Conservation (phyloP, 1,140 invertebrate genomes). For the Drosophila simulans region DNA sequence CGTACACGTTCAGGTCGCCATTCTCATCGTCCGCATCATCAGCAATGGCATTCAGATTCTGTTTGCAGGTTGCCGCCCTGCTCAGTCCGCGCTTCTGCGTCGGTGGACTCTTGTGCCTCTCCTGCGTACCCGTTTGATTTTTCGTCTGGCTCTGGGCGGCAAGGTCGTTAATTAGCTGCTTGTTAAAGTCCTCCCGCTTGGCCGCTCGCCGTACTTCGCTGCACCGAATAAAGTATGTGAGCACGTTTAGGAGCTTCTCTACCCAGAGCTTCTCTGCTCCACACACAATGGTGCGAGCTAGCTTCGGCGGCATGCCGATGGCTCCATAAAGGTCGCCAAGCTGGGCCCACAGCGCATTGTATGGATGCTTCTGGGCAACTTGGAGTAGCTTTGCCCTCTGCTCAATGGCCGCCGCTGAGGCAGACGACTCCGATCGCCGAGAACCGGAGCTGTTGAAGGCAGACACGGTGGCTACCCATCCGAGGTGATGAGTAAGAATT, state of each 20-base stretch:
- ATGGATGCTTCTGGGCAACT: constrained; percentile 85
- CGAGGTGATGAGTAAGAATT: constrained; percentile 94
- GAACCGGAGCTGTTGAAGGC: constrained; percentile 71
- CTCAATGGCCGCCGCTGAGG: constrained; percentile 75
- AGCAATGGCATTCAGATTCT: constrained; percentile 73
- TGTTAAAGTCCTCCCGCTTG: constrained; percentile 83
- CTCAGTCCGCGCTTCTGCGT: constrained; percentile 37
- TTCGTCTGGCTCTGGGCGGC: constrained; percentile 58
- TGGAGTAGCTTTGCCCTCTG: constrained; percentile 75
- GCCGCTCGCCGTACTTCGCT: constrained; percentile 87
- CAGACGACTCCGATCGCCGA: constrained; percentile 42
- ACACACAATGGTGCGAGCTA: constrained; percentile 91
- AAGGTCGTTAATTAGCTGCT: constrained; percentile 69
- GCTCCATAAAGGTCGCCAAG: constrained; percentile 93
- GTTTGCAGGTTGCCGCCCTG: constrained; percentile 70
- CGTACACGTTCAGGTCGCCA: constrained; percentile 22
- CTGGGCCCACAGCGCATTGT: constrained; percentile 94
- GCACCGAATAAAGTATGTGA: constrained; percentile 94
- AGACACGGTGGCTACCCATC: constrained; percentile 93
- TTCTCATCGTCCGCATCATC: constrained; percentile 49
- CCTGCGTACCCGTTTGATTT: constrained; percentile 7
- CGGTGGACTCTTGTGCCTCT: constrained; percentile 61
- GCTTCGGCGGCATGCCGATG: constrained; percentile 90
- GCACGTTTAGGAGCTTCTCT: constrained; percentile 88
- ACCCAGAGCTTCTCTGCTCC: constrained; percentile 89